A percentile compares a stretch with the other conserved stretches of the same genome.
phyloP scores from a whole-genome alignment of 2,113 vertebrate species.

The Pipra filicauda region DNA sequence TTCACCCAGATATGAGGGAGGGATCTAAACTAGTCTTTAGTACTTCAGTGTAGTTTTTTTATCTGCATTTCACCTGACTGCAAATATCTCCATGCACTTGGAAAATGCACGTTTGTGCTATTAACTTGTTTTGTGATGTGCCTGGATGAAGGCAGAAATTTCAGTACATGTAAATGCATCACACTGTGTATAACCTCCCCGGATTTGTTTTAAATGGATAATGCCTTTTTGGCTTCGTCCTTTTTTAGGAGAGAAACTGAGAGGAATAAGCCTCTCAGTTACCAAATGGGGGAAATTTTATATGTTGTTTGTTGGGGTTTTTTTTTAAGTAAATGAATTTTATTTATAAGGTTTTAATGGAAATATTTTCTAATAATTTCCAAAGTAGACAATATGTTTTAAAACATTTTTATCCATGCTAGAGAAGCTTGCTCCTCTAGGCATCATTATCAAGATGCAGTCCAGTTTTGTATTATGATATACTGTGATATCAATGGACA shows the following conservation, averaged over 20 bases:
- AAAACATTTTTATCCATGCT: neutral
- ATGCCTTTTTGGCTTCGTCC: neutral
- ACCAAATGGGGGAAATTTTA: neutral
- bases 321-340: neutral
- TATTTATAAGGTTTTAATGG: neutral
- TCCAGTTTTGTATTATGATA: neutral
- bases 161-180: neutral
- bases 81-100: neutral
- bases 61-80: neutral
- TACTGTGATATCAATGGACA: neutral
- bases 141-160: neutral
- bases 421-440: neutral
- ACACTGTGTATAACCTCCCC: neutral
- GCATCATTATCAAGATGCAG: neutral
- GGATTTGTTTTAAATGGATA: neutral
- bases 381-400: neutral
- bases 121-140: neutral
- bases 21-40: neutral
- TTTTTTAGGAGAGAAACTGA: neutral
- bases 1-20: neutral
- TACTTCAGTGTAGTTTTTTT: neutral
- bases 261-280: neutral
- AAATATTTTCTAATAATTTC: neutral
- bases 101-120: neutral
- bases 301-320: neutral